Conservation (phyloP, 2,888 invertebrate species). For the Alsophila aescularia region DNA sequence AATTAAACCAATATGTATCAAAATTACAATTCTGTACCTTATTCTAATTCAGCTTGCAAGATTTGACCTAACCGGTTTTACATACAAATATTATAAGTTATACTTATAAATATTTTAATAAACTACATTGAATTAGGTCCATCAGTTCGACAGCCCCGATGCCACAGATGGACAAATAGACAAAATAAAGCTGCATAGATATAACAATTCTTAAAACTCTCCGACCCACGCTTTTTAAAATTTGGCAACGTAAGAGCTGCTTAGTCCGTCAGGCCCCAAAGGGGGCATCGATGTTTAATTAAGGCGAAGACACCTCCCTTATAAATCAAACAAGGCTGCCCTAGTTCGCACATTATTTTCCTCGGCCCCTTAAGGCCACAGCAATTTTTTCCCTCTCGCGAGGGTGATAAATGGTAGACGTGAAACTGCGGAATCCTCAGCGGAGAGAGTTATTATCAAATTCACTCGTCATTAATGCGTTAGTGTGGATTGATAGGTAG, state of each 20-base stretch:
- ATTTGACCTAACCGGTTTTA: no score
- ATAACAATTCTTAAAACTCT: background rate
- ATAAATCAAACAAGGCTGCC: slow-evolving; percentile 64
- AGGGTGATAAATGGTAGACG: slow-evolving; percentile 66
- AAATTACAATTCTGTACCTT: no score
- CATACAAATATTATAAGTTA: no score
- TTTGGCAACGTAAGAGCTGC: background rate
- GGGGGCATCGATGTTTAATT: slow-evolving; percentile 54
- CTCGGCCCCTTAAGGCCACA: slow-evolving; percentile 53
- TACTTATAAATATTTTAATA: no score
- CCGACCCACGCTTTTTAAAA: background rate
- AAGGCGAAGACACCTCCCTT: slow-evolving; percentile 47
- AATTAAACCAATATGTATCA: no score
- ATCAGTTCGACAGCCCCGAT: no score
- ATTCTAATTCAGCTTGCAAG: no score
- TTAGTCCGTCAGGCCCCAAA: background rate
- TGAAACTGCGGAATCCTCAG: slow-evolving; percentile 62
- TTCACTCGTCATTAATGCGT: slow-evolving; percentile 40
- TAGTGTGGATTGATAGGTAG: slow-evolving; percentile 30
- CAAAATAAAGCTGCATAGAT: no score
- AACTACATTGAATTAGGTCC: no score
- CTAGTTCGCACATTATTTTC: slow-evolving; percentile 63
- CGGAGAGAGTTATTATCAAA: slow-evolving; percentile 54
- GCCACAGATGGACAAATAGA: no score
- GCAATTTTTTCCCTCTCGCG: slow-evolving; percentile 65